A percentile compares a stretch with the other conserved stretches of the same genome.
Conservation (phyloP, 2,888 invertebrate species). For the Idaea biselata region DNA sequence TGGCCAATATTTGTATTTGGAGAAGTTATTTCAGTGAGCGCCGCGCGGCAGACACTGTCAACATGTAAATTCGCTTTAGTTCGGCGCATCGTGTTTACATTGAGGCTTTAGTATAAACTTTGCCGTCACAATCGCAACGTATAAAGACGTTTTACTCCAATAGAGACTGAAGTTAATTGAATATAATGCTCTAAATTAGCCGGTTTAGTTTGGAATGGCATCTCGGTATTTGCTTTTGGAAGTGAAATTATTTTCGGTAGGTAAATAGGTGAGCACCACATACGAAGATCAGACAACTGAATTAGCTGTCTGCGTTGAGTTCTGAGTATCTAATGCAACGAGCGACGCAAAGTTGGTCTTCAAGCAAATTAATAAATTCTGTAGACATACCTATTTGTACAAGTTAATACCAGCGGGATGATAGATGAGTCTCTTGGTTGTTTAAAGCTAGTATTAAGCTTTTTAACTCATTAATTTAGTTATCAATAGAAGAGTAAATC, state of each 20-base stretch:
- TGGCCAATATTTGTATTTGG: conserved; percentile 53
- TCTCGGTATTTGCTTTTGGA: neutral
- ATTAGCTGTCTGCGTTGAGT: conserved; percentile 16
- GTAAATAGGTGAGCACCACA: conserved; percentile 6
- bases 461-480: neutral
- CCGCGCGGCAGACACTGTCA: conserved; percentile 40
- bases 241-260: neutral
- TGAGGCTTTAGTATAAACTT: conserved; percentile 56
- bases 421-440: neutral
- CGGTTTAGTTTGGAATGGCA: conserved; percentile 27
- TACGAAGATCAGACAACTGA: conserved; percentile 17
- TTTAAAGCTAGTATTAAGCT: neutral
- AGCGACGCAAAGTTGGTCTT: conserved; percentile 10
- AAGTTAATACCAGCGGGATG: neutral
- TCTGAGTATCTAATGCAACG: conserved; percentile 7
- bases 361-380: conserved; percentile 3
- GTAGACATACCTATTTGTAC: neutral
- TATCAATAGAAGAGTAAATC: neutral
- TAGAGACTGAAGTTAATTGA: conserved; percentile 57
- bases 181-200: conserved; percentile 43
- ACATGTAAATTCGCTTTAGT: conserved; percentile 65
- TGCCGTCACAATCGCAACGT: conserved; percentile 43
- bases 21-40: conserved; percentile 49
- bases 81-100: conserved; percentile 57
- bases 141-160: conserved; percentile 53